Conservation (phyloP, 2,888 invertebrate species). For the Drosophila setosimentum region DNA sequence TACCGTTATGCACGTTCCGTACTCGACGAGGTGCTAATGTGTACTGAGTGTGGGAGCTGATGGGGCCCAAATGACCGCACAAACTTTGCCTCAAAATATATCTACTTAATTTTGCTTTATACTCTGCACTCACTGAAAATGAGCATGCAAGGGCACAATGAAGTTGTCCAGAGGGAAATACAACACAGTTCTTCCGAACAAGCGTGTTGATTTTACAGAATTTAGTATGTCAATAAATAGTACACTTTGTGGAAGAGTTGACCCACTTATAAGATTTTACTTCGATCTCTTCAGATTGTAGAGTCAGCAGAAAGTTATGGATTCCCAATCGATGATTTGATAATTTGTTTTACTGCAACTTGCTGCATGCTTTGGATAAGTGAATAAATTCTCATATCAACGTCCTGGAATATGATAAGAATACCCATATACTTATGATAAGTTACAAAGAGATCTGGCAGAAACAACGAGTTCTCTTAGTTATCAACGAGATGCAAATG, state of each 20-base stretch:
- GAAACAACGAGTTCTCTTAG: not conserved
- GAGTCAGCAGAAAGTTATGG: not conserved
- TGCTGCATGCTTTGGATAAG: not conserved
- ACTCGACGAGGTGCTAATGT: slow-evolving; percentile 63
- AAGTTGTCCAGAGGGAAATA: not conserved
- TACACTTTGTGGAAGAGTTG: not conserved
- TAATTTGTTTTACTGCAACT: not conserved
- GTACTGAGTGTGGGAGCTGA: slow-evolving; percentile 51
- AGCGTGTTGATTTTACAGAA: not conserved
- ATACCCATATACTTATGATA: too few species aligned
- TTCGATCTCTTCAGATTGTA: not conserved
- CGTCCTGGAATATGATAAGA: not conserved
- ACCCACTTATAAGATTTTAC: not conserved
- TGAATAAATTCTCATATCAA: not conserved
- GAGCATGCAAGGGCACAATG: not conserved
- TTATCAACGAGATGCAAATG: not conserved
- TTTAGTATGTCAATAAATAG: not conserved
- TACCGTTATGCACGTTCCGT: slow-evolving; percentile 48
- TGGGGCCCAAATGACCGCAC: slow-evolving; percentile 8
- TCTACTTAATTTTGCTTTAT: slow-evolving; percentile 1
- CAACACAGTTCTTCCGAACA: not conserved
- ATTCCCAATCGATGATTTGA: not conserved
- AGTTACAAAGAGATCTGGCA: not conserved
- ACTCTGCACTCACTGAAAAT: slow-evolving; percentile 6
- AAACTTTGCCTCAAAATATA: slow-evolving; percentile 4